A percentile compares a stretch with the other conserved stretches of the same genome.
Conservation (phyloP, 30 jellyfish, hydroid and myxozoan genomes). For the Pelagia noctiluca region DNA sequence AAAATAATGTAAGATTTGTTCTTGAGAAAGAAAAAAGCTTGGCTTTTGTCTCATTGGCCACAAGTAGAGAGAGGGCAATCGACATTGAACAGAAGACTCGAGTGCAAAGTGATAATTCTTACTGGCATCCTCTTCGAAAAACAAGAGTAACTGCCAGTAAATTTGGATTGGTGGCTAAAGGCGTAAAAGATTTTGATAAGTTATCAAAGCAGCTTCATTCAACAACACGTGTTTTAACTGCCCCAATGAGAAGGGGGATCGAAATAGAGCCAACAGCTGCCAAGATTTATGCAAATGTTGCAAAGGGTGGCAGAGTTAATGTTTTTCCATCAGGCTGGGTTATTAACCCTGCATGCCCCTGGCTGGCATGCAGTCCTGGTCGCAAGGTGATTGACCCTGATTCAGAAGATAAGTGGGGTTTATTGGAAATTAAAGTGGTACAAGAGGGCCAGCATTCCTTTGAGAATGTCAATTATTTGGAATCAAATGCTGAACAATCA, state of each 20-base stretch:
- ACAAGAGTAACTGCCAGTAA: conserved; percentile 26
- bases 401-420: conserved; percentile 18
- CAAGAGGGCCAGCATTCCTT: conserved; percentile 16
- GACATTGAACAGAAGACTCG: conserved; percentile 5
- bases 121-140: conserved; percentile 15
- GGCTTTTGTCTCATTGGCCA: not conserved
- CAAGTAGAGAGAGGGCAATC: conserved; percentile 1
- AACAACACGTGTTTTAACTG: conserved; percentile 6
- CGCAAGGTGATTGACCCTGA: conserved; percentile 22
- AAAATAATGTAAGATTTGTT: not conserved
- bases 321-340: conserved; percentile 25
- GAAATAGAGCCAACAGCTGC: conserved; percentile 30
- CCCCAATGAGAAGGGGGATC: conserved; percentile 17
- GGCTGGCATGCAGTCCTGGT: conserved; percentile 44
- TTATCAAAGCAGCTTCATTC: conserved; percentile 3
- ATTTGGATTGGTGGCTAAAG: conserved; percentile 15
- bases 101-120: not conserved
- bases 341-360: conserved; percentile 22
- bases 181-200: conserved; percentile 14
- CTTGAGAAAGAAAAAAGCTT: conserved; percentile 1
- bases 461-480: conserved; percentile 21
- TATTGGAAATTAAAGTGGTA: conserved; percentile 28
- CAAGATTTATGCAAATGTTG: conserved; percentile 2
- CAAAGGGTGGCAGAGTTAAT: conserved; percentile 13
- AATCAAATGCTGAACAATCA: not conserved